phyloP scores from a whole-genome alignment of 2,797 vertebrate species.

The Coregonus sp. region DNA sequence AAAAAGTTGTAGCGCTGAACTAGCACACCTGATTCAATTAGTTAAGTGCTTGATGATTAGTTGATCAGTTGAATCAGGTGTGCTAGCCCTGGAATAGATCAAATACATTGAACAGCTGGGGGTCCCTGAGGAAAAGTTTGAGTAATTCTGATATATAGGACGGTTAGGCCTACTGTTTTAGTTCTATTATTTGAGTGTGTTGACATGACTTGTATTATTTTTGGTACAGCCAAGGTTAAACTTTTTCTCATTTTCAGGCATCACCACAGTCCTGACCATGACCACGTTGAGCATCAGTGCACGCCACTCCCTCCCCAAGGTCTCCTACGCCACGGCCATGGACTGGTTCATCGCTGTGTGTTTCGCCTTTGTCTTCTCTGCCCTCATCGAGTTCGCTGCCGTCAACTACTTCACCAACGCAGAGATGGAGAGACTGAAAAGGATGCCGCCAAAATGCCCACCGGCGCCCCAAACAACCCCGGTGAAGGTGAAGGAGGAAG shows the following conservation, averaged over 20 bases:
- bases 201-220: background rate
- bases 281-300: conserved; percentile 97
- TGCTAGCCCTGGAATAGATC: background rate
- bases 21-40: too few relatives aligned
- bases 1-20: too few relatives aligned
- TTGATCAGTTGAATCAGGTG: background rate
- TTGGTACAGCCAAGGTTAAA: background rate
- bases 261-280: conserved; percentile 98
- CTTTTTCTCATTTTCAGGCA: conserved; percentile 73
- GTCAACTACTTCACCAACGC: conserved; percentile 98
- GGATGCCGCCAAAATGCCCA: conserved; percentile 82
- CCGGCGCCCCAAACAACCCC: conserved; percentile 78
- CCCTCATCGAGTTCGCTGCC: conserved; percentile 96
- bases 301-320: conserved; percentile 95
- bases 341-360: conserved; percentile 99
- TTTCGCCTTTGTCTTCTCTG: conserved; percentile 98
- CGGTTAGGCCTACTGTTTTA: too few relatives aligned
- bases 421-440: conserved; percentile 88
- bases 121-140: background rate
- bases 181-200: background rate
- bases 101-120: background rate
- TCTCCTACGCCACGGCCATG: conserved; percentile 98
- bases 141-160: too few relatives aligned
- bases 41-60: too few relatives aligned
- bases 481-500: conserved; percentile 81